phyloP scores from a whole-genome alignment of 2,797 vertebrate genomes.

The Lagocephalus sceleratus region DNA sequence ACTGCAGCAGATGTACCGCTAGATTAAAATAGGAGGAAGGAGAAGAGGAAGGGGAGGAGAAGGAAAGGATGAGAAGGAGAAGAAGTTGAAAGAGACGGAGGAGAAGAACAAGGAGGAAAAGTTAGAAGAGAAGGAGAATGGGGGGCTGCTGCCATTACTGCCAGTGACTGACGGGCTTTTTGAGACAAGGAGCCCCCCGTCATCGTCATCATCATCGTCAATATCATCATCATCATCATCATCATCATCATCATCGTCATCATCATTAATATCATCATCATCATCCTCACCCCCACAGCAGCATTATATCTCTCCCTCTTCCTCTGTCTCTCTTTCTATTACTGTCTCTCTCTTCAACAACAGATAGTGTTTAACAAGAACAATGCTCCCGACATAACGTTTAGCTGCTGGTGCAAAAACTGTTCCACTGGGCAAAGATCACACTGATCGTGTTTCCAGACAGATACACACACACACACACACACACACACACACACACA shows the following conservation, averaged over 20 bases:
- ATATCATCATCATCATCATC: no score
- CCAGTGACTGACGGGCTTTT: no score
- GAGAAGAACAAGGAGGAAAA: no score
- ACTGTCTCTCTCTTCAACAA: slow-evolving; percentile 40
- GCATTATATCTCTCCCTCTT: slow-evolving; percentile 48
- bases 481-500: no score
- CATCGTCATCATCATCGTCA: slow-evolving; percentile 39
- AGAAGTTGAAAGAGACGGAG: not conserved
- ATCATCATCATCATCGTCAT: no score
- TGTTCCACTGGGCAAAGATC: no score
- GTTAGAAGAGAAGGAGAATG: not conserved
- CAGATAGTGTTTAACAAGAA: slow-evolving; percentile 31
- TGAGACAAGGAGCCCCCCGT: slow-evolving; percentile 45
- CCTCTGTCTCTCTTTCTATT: slow-evolving; percentile 24
- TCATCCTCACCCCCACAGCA: slow-evolving; percentile 38
- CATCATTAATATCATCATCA: no score
- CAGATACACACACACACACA: no score
- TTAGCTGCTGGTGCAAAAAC: no score
- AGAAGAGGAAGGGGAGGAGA: not conserved
- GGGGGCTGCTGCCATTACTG: slow-evolving; percentile 33
- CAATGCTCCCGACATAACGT: slow-evolving; percentile 35
- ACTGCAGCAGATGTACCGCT: slow-evolving; percentile 2
- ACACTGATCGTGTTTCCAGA: no score
- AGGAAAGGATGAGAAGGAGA: not conserved
- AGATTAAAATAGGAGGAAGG: slow-evolving; percentile 6